Evolutionary conservation across 2,888 invertebrate genomes (phyloP), one percentile per base, ranked within the genome.

Genomic region (Metacarcinus magister): DNA sequence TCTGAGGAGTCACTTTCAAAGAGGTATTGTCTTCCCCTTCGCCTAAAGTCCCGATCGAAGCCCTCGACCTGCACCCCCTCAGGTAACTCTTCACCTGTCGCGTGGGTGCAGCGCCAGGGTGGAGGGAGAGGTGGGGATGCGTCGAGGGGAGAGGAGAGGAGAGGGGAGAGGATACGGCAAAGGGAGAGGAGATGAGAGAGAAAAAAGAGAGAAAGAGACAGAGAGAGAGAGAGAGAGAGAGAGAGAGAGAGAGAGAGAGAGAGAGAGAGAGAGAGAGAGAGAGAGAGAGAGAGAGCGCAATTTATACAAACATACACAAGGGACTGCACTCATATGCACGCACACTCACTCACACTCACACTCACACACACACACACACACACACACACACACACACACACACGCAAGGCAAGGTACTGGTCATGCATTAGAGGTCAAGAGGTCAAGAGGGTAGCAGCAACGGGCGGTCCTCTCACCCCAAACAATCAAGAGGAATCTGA

Each of bases 151-250:
- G 60, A 32, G 32, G 60, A 28, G n/a, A 46, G 46, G 60, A 67
- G 46, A 92, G 44, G n/a, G 48, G 5, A 16, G n/a, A 48, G 5
- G 92, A 92, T 46, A 46, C 48, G n/a, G 48, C 1, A n/a, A 48
- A 48, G n/a, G 48, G 23, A 48, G 16, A 28, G 5, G 92, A 23
- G 92, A n/a, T 23, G 5, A 28, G 16, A 16, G 28, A n/a, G n/a
- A 10, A 48, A n/a, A 10, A 4, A 48, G 48, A 43, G 54, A 48
- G 46, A 43, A 28, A 46, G 44, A 43, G 92, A 92, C 23, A 43
- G 46, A 92, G 92, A 46, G 48, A 43, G 48, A 92, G 92, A n/a
- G 46, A 92, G 48, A 46, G 92, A 92, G 92, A 43, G 92, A n/a
- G 46, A 48, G 48, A 43, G 92, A 48, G 32, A n/a, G 92, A 48